Base-by-base conservation (phyloP, 2,113 vertebrate genomes). In the Oreochromis niloticus region DNA sequence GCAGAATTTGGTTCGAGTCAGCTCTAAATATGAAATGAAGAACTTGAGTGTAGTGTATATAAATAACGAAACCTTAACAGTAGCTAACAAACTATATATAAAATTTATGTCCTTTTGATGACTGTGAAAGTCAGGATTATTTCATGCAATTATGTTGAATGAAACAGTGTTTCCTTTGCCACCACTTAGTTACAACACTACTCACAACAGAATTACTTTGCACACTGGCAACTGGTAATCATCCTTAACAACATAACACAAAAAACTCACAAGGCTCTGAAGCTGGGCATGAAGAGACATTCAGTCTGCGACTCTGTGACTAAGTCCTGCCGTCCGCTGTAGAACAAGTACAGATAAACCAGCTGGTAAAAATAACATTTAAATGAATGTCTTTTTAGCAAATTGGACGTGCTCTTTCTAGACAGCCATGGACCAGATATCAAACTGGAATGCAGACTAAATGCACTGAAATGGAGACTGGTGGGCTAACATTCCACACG, bases 271-370 rank as follows among this genome's bases (percentile, higher is more conserved):
- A 39, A 34, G 46, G 41, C 63, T 24, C 46, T 85, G 59, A 83
- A 54, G 80, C 1, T 34, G 39, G 39, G 11, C 19, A 56, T 27
- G n/a, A 75, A 85, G 80, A 87, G 85, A 90, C 91, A 6, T 56
- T 43, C 52, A 80, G 87, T 91, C 87, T 88, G 85, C 80, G 90
- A 75, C 71, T 80, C 50, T 5, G 83, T 88, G 89, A 92, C 90
- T 90, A 90, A 92, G 78, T 80, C 87, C 83, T 86, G 68, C 90
- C 92, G 59, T 32, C 16, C 43, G 2, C 34, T 90, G 80, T 22
- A 80, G 55, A 55, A 79, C 59, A 32, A 32, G 36, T 30, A 6
- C 52, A 83, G 88, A 90, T 90, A 75, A 89, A 85, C 43, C 81
- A 41, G 57, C 78, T 57, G 32, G 75, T 80, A 54, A 84, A 82